phyloP scores from a whole-genome alignment of 2,113 vertebrate genomes.

The Collichthys lucidus region DNA sequence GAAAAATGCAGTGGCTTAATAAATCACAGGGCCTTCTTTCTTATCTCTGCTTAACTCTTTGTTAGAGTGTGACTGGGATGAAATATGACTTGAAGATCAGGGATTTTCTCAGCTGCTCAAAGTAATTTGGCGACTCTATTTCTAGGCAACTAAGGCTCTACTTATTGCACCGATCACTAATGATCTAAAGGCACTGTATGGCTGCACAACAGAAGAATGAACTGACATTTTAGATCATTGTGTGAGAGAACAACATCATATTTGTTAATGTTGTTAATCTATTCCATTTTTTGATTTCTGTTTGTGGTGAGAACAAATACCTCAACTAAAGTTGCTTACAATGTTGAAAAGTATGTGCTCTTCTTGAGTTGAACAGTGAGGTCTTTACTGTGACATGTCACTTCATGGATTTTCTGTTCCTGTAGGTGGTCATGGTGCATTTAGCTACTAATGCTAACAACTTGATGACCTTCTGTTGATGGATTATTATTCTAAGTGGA shows the following conservation, averaged over 20 bases:
- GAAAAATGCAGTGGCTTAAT: neutral
- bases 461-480: too few relatives aligned
- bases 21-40: neutral
- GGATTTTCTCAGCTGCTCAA: neutral
- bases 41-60: neutral
- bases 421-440: neutral
- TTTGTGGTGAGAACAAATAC: too few relatives aligned
- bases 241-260: neutral
- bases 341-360: too few relatives aligned
- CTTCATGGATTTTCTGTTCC: neutral
- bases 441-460: neutral
- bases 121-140: neutral
- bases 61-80: neutral
- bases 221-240: too few relatives aligned
- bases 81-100: neutral
- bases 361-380: neutral
- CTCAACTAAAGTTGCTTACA: too few relatives aligned
- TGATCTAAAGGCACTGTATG: neutral
- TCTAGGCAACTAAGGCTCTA: neutral
- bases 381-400: too few relatives aligned
- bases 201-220: too few relatives aligned
- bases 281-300: too few relatives aligned
- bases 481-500: too few relatives aligned
- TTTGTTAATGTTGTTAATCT: neutral
- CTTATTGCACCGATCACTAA: neutral